Evolutionary conservation across 2,113 vertebrate species (phyloP).

Genomic region (Rhizomys pruinosus): DNA sequence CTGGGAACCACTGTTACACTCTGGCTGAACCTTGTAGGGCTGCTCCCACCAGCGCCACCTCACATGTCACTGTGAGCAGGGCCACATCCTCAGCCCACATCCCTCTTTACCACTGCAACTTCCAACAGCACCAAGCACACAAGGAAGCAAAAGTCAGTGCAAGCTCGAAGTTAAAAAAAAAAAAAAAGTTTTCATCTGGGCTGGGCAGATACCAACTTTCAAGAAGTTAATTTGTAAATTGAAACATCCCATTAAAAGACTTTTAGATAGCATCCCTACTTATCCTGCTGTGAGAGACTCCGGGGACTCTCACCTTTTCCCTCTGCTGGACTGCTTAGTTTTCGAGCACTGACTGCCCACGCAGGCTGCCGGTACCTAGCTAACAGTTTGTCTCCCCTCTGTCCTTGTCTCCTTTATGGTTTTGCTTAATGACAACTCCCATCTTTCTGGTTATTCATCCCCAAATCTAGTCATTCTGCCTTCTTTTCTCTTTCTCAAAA

Average conservation of each 20-base stretch:
- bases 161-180: background rate
- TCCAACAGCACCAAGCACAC: background rate
- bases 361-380: background rate
- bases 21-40: constrained; percentile 55
- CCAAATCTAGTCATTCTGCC: background rate
- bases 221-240: background rate
- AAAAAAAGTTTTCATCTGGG: background rate
- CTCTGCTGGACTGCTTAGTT: background rate
- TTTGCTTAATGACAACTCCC: background rate
- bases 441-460: background rate
- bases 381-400: background rate
- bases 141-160: background rate
- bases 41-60: background rate
- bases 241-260: background rate
- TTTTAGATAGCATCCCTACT: background rate
- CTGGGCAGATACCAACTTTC: background rate
- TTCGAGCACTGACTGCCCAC: background rate
- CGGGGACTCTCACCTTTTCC: background rate
- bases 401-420: background rate
- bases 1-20: constrained; percentile 71
- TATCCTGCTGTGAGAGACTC: background rate
- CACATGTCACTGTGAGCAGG: background rate
- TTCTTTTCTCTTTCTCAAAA: constrained; percentile 23
- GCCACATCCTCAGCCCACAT: background rate
- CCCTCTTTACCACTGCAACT: constrained; percentile 22